A percentile compares a stretch with the other conserved stretches of the same genome.
Evolutionary conservation across 2,797 vertebrate species (phyloP).

Genomic region (Lutjanus campechanus): DNA sequence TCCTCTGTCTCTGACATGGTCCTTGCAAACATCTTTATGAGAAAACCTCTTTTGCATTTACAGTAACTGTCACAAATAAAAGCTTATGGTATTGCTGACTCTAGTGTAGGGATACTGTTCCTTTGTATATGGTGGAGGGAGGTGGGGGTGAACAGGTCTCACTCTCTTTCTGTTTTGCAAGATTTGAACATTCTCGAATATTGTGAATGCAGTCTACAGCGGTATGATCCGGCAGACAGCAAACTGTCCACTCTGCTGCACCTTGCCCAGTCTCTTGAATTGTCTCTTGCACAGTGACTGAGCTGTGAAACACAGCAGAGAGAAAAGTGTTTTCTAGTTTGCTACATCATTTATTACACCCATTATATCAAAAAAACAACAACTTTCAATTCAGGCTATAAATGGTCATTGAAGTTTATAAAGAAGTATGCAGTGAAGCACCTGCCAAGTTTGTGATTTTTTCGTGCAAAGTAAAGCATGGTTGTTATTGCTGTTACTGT

Average conservation of each 20-base stretch:
- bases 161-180: not conserved
- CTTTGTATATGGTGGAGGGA: too few species aligned
- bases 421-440: not conserved
- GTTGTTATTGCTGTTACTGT: too few species aligned
- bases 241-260: slow-evolving; percentile 12
- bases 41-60: too few species aligned
- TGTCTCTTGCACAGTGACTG: slow-evolving; percentile 2
- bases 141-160: not conserved
- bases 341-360: not conserved
- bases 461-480: too few species aligned
- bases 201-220: not conserved
- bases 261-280: not conserved
- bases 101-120: too few species aligned
- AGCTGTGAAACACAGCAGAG: not conserved
- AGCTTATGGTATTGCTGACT: too few species aligned
- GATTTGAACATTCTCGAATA: not conserved
- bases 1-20: too few species aligned
- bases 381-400: not conserved
- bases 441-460: too few species aligned
- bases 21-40: too few species aligned
- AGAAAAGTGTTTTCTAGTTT: not conserved
- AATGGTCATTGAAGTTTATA: not conserved
- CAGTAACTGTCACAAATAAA: too few species aligned
- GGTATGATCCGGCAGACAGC: slow-evolving; percentile 1
- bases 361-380: not conserved